Evolutionary conservation across 2,888 invertebrate species (phyloP).

Genomic region (Lamproptera curius): DNA sequence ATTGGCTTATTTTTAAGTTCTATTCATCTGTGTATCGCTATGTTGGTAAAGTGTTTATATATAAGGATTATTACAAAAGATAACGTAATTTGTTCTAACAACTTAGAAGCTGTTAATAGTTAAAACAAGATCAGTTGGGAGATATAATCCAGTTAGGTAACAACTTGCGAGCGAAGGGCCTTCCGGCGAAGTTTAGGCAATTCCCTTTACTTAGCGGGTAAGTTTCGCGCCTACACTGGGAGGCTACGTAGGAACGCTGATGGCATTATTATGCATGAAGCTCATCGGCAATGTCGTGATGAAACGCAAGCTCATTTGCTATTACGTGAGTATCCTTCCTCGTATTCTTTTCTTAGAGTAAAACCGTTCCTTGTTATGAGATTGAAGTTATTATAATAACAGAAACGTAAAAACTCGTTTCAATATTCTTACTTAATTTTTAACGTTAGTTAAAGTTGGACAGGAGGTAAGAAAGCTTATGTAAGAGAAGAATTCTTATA

Average conservation of each 20-base stretch:
- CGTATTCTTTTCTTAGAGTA: too few relatives aligned
- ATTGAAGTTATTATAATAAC: too few relatives aligned
- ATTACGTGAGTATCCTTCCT: background rate
- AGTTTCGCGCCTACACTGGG: constrained; percentile 36
- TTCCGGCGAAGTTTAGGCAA: constrained; percentile 53
- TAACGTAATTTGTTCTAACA: constrained; percentile 27
- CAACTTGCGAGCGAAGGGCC: constrained; percentile 56
- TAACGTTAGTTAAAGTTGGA: too few relatives aligned
- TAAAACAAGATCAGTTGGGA: constrained; percentile 50
- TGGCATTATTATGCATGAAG: constrained; percentile 27
- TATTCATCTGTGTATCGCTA: too few relatives aligned
- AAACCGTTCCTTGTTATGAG: too few relatives aligned
- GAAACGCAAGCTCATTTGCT: background rate
- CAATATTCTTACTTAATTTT: too few relatives aligned
- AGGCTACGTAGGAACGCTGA: constrained; percentile 28
- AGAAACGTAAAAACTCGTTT: too few relatives aligned
- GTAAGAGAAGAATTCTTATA: too few relatives aligned
- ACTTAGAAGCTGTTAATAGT: constrained; percentile 53
- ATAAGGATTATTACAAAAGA: too few relatives aligned
- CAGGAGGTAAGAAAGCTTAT: too few relatives aligned
- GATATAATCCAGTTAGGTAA: constrained; percentile 66
- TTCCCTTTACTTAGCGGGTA: constrained; percentile 52
- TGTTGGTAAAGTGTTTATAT: too few relatives aligned
- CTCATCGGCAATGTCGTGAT: constrained; percentile 7
- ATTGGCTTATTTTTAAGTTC: too few relatives aligned